phyloP scores from a whole-genome alignment of 2,888 invertebrate genomes.

The Rhimphoctona megacephalus region DNA sequence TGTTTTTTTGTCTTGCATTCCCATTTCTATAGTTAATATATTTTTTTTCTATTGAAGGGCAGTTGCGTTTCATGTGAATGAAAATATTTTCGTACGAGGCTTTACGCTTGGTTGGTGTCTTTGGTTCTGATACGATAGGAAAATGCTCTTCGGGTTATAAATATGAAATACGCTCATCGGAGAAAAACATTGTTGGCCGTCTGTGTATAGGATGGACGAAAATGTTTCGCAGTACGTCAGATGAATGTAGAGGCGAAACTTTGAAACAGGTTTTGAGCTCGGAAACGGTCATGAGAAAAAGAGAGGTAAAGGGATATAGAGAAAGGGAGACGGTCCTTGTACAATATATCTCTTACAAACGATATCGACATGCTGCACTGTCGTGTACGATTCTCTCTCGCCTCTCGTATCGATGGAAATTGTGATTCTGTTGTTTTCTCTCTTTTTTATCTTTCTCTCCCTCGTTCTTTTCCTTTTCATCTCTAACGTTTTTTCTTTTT shows the following conservation, averaged over 20 bases:
- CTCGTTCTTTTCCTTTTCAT: neutral
- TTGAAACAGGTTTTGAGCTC: constrained; percentile 45
- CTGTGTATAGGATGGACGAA: constrained; percentile 1
- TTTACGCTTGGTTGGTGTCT: constrained; percentile 16
- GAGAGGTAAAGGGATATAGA: neutral
- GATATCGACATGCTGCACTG: constrained; percentile 63
- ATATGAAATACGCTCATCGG: constrained; percentile 62
- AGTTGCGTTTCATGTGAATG: neutral
- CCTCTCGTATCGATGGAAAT: constrained; percentile 57
- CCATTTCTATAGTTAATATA: neutral
- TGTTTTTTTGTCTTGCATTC: neutral
- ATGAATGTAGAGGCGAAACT: constrained; percentile 31
- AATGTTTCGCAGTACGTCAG: constrained; percentile 52
- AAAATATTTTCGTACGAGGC: neutral
- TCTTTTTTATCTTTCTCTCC: neutral
- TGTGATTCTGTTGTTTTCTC: neutral
- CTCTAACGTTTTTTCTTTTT: neutral
- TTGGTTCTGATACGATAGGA: constrained; percentile 6
- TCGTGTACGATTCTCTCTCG: constrained; percentile 31
- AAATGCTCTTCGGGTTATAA: constrained; percentile 52
- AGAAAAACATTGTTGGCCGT: constrained; percentile 21
- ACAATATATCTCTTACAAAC: constrained; percentile 64
- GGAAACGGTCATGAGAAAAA: constrained; percentile 16
- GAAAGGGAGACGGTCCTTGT: constrained; percentile 15
- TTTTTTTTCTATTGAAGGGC: neutral